Conservation (phyloP, 1,140 invertebrate genomes). For the Sesamia nonagrioides region DNA sequence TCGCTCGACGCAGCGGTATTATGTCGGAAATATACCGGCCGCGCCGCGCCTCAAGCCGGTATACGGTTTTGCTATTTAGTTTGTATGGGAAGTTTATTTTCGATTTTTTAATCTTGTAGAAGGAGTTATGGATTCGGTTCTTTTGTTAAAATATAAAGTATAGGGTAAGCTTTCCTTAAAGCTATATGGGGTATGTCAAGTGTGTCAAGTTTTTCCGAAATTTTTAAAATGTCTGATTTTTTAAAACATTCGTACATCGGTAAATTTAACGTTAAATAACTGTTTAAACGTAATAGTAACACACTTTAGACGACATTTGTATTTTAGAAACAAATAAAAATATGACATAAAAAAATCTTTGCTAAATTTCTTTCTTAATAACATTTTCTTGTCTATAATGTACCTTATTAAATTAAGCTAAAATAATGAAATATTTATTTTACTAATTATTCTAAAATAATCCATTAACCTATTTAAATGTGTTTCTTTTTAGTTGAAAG, state of each 20-base stretch:
- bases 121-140: conserved; percentile 76
- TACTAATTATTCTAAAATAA: no score
- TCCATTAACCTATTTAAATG: no score
- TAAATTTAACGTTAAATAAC: background rate
- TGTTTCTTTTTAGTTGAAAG: no score
- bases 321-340: background rate
- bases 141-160: conserved; percentile 81
- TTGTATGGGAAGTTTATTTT: conserved; percentile 86
- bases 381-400: background rate
- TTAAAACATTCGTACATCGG: background rate
- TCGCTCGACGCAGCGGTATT: conserved; percentile 88
- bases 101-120: conserved; percentile 80
- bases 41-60: conserved; percentile 83
- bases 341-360: background rate
- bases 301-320: background rate
- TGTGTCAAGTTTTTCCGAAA: conserved; percentile 60
- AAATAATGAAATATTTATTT: no score
- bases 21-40: conserved; percentile 87
- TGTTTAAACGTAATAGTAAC: background rate
- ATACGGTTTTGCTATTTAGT: conserved; percentile 83
- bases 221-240: conserved; percentile 14
- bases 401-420: no score
- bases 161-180: conserved; percentile 79
- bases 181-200: conserved; percentile 75
- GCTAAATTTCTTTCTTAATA: background rate